Evolutionary conservation across 2,113 vertebrate species (phyloP).

Genomic region (Lasiurus borealis): DNA sequence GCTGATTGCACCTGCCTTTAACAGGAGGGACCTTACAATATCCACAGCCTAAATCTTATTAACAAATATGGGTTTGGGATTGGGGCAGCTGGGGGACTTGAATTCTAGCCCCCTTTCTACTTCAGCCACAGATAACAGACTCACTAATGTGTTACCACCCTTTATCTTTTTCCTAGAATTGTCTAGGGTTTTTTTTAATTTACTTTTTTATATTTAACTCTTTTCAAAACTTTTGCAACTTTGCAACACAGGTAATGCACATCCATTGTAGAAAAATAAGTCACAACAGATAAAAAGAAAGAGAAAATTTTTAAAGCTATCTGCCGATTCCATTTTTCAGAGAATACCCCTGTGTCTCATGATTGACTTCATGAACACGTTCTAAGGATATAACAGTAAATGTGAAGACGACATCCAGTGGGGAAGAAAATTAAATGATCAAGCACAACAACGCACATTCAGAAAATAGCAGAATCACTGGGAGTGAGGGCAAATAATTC

Average conservation of each 20-base stretch:
- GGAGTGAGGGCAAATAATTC: not conserved
- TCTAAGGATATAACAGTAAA: conserved; percentile 26
- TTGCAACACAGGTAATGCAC: not conserved
- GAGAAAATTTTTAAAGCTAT: not conserved
- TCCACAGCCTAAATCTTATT: not conserved
- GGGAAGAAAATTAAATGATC: not conserved
- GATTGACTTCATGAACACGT: not conserved
- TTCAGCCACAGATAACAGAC: not conserved
- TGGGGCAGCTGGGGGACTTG: not conserved
- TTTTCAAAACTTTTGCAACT: conserved; percentile 18
- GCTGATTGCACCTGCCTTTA: conserved; percentile 41
- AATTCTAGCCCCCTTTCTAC: conserved; percentile 23
- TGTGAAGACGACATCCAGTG: not conserved
- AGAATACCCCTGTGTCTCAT: not conserved
- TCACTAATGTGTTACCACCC: not conserved
- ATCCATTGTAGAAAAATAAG: not conserved
- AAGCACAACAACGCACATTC: not conserved
- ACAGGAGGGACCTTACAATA: not conserved
- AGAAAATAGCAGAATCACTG: conserved; percentile 43
- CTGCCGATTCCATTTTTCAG: not conserved
- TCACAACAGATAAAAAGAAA: conserved; percentile 4
- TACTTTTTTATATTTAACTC: not conserved
- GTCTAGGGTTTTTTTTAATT: not conserved
- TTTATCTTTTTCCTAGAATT: not conserved
- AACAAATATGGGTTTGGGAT: not conserved